These are phyloP conservation scores for Drosophila histrio DNA, from an alignment of 2,888 invertebrate species.

Conservation along the genomic window DNA sequence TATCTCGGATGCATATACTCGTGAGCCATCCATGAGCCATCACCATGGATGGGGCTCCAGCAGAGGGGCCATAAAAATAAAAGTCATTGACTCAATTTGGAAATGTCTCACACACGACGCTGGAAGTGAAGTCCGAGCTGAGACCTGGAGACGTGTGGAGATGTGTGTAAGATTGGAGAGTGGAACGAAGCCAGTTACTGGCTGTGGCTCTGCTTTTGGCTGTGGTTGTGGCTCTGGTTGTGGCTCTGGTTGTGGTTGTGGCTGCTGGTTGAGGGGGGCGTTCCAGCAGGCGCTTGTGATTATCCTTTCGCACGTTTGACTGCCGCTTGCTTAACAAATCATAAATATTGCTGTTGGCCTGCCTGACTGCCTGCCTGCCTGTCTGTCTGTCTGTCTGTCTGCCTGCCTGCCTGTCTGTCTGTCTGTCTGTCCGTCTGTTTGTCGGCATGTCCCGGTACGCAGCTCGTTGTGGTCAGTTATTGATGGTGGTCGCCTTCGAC, in stretches of 20 bases:
- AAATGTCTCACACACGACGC: constrained; percentile 67
- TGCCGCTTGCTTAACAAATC: constrained; percentile 79
- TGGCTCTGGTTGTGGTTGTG: background rate
- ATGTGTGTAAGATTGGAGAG: background rate
- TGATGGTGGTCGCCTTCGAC: constrained; percentile 71
- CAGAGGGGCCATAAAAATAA: constrained; percentile 63
- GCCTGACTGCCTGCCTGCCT: constrained; percentile 1
- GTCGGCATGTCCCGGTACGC: constrained; percentile 8
- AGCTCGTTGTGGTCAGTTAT: constrained; percentile 64
- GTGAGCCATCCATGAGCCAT: background rate
- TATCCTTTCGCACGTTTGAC: constrained; percentile 82
- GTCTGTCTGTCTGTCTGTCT: constrained; percentile 7
- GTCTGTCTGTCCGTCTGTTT: background rate
- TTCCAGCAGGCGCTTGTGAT: constrained; percentile 78
- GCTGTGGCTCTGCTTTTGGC: constrained; percentile 1
- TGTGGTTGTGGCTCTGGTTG: background rate
- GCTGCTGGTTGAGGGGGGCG: constrained; percentile 59
- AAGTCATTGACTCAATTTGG: constrained; percentile 81
- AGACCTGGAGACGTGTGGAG: background rate
- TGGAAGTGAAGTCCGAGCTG: constrained; percentile 1
- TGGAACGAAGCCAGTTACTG: constrained; percentile 33
- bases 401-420: background rate
- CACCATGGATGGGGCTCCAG: constrained; percentile 7
- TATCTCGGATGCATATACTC: constrained; percentile 2
- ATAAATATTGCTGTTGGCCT: constrained; percentile 66